phyloP scores from a whole-genome alignment of 2,113 vertebrate species.

The Corythornis vintsioides region DNA sequence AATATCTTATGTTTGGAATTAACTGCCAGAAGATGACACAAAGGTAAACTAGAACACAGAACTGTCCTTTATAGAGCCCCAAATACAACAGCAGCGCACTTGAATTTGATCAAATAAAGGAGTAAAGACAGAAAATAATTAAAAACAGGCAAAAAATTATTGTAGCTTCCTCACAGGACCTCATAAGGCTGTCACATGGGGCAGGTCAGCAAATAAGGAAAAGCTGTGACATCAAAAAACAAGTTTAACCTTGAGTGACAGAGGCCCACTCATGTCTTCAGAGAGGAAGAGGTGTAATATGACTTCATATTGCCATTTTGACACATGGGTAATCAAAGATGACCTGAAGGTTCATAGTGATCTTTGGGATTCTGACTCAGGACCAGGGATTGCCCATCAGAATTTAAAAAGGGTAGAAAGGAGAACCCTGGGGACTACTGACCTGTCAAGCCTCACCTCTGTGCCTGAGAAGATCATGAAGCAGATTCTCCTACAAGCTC shows the following conservation, averaged over 20 bases:
- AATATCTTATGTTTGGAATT: background rate
- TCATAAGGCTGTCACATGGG: background rate
- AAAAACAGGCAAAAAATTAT: background rate
- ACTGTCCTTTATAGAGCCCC: background rate
- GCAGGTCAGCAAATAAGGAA: background rate
- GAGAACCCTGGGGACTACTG: too few relatives aligned
- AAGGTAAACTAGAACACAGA: background rate
- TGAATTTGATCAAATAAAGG: background rate
- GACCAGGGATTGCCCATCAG: background rate
- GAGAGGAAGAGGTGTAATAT: background rate
- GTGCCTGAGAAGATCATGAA: too few relatives aligned
- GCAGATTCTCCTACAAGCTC: too few relatives aligned
- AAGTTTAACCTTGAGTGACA: background rate
- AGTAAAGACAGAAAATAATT: background rate
- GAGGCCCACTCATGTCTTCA: background rate
- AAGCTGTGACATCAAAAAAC: background rate
- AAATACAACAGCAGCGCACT: background rate
- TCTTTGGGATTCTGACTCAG: background rate
- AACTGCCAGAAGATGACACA: background rate
- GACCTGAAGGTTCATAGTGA: background rate
- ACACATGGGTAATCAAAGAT: background rate
- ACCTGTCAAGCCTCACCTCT: too few relatives aligned
- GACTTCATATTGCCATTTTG: background rate
- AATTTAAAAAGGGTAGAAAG: too few relatives aligned
- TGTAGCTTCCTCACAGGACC: background rate